A percentile compares a stretch with the other conserved stretches of the same genome.
Conservation (phyloP, 2,113 vertebrate species). For the Numida meleagris region DNA sequence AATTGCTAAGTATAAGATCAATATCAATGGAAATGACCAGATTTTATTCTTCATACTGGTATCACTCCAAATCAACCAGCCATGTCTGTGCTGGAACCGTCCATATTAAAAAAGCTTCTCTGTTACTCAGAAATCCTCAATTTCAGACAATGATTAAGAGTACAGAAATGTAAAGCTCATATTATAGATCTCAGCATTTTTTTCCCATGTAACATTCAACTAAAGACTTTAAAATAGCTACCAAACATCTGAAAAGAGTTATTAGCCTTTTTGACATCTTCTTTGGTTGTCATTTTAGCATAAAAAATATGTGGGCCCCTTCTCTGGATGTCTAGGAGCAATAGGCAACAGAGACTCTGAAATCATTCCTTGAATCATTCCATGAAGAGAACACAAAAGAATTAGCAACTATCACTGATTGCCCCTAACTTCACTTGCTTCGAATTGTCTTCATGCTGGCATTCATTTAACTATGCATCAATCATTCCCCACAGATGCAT, state of each 20-base stretch:
- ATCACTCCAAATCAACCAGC: not conserved
- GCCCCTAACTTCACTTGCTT: not conserved
- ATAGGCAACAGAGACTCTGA: not conserved
- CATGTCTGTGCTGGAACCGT: not conserved
- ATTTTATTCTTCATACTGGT: not conserved
- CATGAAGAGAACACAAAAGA: not conserved
- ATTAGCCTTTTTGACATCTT: not conserved
- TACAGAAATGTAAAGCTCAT: not conserved
- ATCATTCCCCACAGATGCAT: not conserved
- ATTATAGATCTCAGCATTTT: not conserved
- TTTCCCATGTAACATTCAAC: not conserved
- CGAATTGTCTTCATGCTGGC: not conserved
- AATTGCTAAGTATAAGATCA: not conserved
- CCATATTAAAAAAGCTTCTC: not conserved
- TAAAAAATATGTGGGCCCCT: not conserved
- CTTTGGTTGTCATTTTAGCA: rapidly evolving
- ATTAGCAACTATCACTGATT: not conserved
- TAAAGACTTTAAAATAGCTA: not conserved
- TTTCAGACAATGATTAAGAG: not conserved
- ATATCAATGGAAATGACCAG: not conserved
- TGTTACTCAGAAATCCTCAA: not conserved
- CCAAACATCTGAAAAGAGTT: not conserved
- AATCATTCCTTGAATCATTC: not conserved
- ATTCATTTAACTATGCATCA: not conserved
- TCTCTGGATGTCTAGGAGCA: not conserved